A percentile compares a stretch with the other conserved stretches of the same genome.
These are phyloP conservation scores for Cyaniris semiargus DNA, from an alignment of 2,888 invertebrate genomes.

Conservation along the genomic window DNA sequence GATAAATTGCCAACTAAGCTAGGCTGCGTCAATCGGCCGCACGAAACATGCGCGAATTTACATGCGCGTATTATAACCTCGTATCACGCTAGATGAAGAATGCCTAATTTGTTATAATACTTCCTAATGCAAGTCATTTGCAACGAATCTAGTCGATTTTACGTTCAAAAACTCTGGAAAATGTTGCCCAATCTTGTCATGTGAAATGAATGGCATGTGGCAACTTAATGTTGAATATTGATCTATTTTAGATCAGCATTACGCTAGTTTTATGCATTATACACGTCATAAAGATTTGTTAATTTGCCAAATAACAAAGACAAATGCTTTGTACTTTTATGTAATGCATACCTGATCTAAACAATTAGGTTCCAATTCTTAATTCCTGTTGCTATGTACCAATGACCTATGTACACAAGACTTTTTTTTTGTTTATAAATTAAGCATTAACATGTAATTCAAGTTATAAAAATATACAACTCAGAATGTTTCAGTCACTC, in stretches of 20 bases:
- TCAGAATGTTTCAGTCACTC: too few relatives aligned
- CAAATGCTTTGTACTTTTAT: slow-evolving; percentile 6
- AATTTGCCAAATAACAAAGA: slow-evolving; percentile 16
- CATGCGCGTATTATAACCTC: slow-evolving; percentile 63
- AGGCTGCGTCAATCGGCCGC: slow-evolving; percentile 58
- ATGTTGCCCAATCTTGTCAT: slow-evolving; percentile 2
- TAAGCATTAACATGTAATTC: background rate
- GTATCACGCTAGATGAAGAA: slow-evolving; percentile 42
- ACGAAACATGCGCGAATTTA: slow-evolving; percentile 53
- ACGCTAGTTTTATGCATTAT: background rate
- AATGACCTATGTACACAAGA: background rate
- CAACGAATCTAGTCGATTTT: background rate
- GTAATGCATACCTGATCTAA: background rate
- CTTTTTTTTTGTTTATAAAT: background rate
- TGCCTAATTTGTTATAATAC: slow-evolving; percentile 38
- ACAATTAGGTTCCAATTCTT: background rate
- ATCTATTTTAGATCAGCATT: slow-evolving; percentile 21
- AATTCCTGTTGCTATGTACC: background rate
- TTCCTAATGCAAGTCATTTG: slow-evolving; percentile 13
- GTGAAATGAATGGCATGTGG: background rate
- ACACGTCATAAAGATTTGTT: slow-evolving; percentile 20
- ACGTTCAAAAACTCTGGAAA: background rate
- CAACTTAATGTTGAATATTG: background rate
- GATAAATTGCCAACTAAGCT: slow-evolving; percentile 63
- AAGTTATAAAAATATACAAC: too few relatives aligned